Conservation (phyloP, 2,113 vertebrate species). For the Carollia perspicillata region DNA sequence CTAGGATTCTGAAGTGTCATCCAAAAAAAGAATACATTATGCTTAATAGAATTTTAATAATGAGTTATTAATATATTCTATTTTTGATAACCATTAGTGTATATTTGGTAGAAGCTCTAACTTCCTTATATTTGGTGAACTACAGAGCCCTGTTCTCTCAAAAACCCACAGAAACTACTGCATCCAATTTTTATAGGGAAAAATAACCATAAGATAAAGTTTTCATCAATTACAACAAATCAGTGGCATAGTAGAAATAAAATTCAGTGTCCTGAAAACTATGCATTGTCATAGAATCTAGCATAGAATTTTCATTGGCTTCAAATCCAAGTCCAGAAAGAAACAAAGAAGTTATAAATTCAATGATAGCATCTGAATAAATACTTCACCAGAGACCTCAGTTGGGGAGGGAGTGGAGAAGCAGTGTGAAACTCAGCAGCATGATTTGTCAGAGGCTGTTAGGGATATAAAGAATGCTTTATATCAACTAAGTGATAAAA, state of each 20-base stretch:
- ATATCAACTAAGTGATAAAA: not conserved
- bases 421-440: not conserved
- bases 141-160: not conserved
- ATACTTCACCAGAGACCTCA: not conserved
- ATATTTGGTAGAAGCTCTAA: not conserved
- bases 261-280: not conserved
- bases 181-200: not conserved
- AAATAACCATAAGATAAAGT: not conserved
- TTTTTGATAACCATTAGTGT: not conserved
- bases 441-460: not conserved
- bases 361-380: not conserved
- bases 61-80: not conserved
- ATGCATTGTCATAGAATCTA: not conserved
- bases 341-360: not conserved
- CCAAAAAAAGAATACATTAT: constrained; percentile 2
- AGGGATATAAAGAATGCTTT: not conserved
- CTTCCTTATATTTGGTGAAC: not conserved
- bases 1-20: not conserved
- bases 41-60: constrained; percentile 2
- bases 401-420: fast-evolving
- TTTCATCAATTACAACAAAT: not conserved
- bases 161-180: not conserved
- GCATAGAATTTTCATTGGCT: constrained; percentile 1
- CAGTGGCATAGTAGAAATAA: not conserved
- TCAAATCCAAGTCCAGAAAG: not conserved